Conservation (phyloP, 1,140 invertebrate species). For the Diorhabda elongata region DNA sequence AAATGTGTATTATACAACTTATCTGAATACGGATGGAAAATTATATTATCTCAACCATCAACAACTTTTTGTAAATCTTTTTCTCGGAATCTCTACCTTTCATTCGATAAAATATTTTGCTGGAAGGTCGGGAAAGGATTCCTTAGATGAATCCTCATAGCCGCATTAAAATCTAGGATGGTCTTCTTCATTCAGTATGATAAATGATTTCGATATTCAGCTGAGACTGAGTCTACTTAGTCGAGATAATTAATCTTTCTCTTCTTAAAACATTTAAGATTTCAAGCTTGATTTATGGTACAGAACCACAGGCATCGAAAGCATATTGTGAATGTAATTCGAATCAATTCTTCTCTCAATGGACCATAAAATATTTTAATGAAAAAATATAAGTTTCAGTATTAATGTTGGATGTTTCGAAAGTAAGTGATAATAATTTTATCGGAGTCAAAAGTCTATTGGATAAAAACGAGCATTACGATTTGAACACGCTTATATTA, state of each 20-base stretch:
- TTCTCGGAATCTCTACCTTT: background rate
- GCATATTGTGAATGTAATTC: no score
- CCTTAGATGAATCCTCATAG: background rate
- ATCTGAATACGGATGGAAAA: background rate
- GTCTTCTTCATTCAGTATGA: background rate
- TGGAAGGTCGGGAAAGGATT: background rate
- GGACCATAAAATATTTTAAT: background rate
- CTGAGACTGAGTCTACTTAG: background rate
- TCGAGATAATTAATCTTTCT: conserved; percentile 1
- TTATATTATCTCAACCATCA: background rate
- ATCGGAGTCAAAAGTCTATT: no score
- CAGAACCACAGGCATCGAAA: background rate
- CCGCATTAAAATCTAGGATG: background rate
- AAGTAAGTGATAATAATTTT: background rate
- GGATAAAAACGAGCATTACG: no score
- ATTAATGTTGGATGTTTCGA: background rate
- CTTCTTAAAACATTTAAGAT: background rate
- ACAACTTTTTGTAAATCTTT: background rate
- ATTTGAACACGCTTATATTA: no score
- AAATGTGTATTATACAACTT: background rate
- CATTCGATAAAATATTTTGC: background rate
- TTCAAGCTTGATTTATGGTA: background rate
- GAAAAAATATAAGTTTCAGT: background rate
- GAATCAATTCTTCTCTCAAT: background rate
- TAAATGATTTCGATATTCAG: background rate